Evolutionary conservation across 2,888 invertebrate species (phyloP), one percentile per base, ranked within the genome.

Genomic region (Cepaea hortensis): DNA sequence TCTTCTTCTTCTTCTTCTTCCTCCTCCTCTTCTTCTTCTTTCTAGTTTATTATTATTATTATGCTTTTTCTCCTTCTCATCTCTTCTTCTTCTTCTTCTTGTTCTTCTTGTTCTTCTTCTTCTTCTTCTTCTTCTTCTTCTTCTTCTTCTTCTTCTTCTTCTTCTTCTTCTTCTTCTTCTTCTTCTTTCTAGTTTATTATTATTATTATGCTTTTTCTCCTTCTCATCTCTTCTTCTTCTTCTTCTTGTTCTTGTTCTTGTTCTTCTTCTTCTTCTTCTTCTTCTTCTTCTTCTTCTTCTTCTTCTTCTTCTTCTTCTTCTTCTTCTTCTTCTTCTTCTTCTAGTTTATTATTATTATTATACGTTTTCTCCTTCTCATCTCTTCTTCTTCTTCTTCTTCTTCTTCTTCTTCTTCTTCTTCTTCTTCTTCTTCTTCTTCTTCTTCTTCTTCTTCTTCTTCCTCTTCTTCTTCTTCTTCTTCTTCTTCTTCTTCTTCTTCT

Each of bases 401-500:
- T 18, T 23, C 81, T n/a, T n/a, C 6, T 23, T 35, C 55, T 55
- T 23, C 72, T 55, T 65, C 9, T 72, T 68, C 68, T 20, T 68
- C 68, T 68, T 20, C 68, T 68, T 68, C n/a, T 68, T 15, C 68
- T 68, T 4, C 15, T n/a, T 68, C 15, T 68, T 68, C 68, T 68
- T 68, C 68, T 68, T 68, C 68, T n/a, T 68, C 5, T 5, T n/a
- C 4, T 68, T 68, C 15, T 68, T 68, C 68, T 68, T 15, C 18
- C 15, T 68, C 13, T 68, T 50, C 48, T 72, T 48, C 20, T 68
- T 20, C 23, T 48, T 35, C n/a, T 72, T 9, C 73, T 55, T 80
- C n/a, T 70, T 46, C 48, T 20, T 80, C 85, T 85, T 9, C 70
- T 80, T 80, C 9, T 85, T 72, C 80, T 20, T 77, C 80, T 70